Base-by-base conservation (phyloP, 2,888 invertebrate genomes). In the Lymantria monacha region DNA sequence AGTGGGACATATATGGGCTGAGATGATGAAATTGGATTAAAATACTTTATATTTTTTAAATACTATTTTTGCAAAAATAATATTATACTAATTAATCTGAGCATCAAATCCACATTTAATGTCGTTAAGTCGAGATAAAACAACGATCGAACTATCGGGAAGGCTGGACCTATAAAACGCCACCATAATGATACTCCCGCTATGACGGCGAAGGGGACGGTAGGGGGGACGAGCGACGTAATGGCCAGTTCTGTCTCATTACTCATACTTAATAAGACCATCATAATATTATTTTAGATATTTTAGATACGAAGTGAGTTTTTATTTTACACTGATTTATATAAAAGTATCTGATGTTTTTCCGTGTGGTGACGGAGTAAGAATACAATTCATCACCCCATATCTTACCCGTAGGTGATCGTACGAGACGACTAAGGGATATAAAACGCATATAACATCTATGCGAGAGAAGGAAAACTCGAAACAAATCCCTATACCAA, bases 231-330 rank as follows among this genome's bases (percentile, higher is more conserved):
- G 15, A 8, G 33, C 0, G 30, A 11, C 11, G 38, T 49, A 43
- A 48, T 48, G 49, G 37, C 30, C 30, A 41, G 48, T 52, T 53
- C 53, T 53, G 54, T 46, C 49, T 55, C 60, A 57, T 57, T 56
- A 48, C 48, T 46, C 51, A 38, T 46, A 50, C 46, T 50, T 50
- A 46, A 15, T 50, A 50, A 50, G 46, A 49, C 46, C 37, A 22
- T 13, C 22, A 49, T 41, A 47, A 13, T 33, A 43, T 57, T 48
- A 47, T 53, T 48, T 53, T 42, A 53, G 15, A 30, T 36, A 37
- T 36, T 45, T 45, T n/a, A 37, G 22, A 45, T 11, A 37, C 11
- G 37, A 45, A 30, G 36, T 44, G 36, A 38, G 7, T 7, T 33
- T n/a, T n/a, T 38, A 12, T 38, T 38, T 38, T 38, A n/a, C 12